Percentiles rank a stretch among this genome's conserved stretches.
phyloP scores from a whole-genome alignment of 2,797 vertebrate genomes.

The Siniperca undulata region DNA sequence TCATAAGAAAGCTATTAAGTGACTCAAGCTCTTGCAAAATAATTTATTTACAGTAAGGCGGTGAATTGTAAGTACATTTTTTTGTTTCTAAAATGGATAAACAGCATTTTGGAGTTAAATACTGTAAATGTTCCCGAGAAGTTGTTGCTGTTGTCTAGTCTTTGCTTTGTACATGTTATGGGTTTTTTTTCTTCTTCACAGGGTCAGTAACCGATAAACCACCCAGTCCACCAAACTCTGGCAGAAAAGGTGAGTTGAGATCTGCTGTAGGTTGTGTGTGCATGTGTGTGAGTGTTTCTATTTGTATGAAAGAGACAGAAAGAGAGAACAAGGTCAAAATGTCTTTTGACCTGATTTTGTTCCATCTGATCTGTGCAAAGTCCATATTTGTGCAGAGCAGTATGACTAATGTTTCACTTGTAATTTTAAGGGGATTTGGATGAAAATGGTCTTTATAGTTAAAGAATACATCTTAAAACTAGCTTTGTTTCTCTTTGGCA shows the following conservation, averaged over 20 bases:
- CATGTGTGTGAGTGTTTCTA: constrained; percentile 38
- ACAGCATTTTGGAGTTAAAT: constrained; percentile 4
- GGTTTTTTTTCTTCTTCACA: constrained; percentile 75
- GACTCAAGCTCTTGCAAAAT: constrained; percentile 1
- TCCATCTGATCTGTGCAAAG: constrained; percentile 51
- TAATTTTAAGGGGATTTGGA: not conserved
- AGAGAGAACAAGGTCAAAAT: constrained; percentile 30
- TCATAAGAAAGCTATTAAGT: not conserved
- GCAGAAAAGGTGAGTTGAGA: constrained; percentile 97
- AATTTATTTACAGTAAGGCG: not conserved
- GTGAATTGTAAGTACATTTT: not conserved
- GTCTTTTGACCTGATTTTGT: constrained; percentile 43
- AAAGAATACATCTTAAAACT: not conserved
- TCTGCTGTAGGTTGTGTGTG: constrained; percentile 70
- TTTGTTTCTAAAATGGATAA: not conserved
- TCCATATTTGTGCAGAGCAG: constrained; percentile 62
- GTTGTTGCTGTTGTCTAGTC: constrained; percentile 6
- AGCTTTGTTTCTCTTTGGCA: not conserved
- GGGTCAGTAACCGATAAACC: constrained; percentile 98
- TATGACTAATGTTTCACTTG: constrained; percentile 4
- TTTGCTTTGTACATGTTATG: constrained; percentile 46
- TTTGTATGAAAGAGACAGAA: constrained; percentile 24
- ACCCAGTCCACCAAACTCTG: constrained; percentile 92
- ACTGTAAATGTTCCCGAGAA: not conserved
- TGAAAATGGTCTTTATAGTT: not conserved